These are phyloP conservation scores for Gila robusta DNA, from an alignment of 2,797 vertebrate species.

Conservation along the genomic window DNA sequence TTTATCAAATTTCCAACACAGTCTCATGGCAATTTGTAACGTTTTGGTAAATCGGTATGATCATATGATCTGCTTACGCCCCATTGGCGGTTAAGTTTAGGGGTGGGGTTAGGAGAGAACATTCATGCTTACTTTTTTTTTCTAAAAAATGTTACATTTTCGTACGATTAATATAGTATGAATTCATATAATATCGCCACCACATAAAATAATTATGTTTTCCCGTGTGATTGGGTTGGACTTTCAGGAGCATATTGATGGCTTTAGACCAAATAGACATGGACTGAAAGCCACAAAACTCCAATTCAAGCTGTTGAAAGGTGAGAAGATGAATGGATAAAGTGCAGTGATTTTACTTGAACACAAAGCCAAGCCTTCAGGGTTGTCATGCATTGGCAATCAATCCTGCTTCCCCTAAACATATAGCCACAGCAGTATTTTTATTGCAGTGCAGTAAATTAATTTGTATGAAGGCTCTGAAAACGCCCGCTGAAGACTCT, in stretches of 20 bases:
- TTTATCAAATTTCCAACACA: background rate
- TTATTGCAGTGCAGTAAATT: conserved; percentile 2
- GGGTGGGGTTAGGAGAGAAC: background rate
- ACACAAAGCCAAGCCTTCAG: conserved; percentile 41
- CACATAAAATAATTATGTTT: background rate
- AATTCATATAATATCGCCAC: background rate
- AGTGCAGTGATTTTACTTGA: conserved; percentile 50
- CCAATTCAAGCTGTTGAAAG: conserved; percentile 21
- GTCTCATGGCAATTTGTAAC: background rate
- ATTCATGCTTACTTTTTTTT: background rate
- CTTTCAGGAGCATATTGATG: background rate
- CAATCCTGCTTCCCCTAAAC: conserved; percentile 13
- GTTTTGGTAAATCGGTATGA: background rate
- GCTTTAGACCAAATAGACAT: conserved; percentile 2
- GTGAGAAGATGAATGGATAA: conserved; percentile 60
- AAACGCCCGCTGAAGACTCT: background rate
- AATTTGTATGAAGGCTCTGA: background rate
- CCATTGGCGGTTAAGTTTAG: background rate
- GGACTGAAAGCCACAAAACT: conserved; percentile 14
- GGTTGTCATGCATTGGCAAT: conserved; percentile 10
- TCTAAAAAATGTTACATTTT: too few species aligned
- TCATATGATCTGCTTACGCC: background rate
- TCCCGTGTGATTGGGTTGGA: background rate
- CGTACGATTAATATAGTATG: background rate
- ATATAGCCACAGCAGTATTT: background rate